A percentile compares a stretch with the other conserved stretches of the same genome.
Evolutionary conservation across 2,797 vertebrate genomes (phyloP).

Genomic region (Sebastes trivittatus): DNA sequence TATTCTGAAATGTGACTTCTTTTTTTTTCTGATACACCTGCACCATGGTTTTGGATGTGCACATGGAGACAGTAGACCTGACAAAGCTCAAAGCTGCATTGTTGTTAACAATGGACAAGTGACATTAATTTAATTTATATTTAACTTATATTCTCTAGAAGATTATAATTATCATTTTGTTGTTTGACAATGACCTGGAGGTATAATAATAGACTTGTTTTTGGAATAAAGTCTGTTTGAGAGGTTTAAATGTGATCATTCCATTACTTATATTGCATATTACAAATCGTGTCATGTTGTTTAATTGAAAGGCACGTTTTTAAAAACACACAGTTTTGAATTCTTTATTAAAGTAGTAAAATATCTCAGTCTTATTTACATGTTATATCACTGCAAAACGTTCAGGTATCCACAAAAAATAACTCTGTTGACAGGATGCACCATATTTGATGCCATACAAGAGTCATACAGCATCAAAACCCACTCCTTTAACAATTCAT

Average conservation of each 20-base stretch:
- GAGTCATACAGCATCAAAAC: background rate
- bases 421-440: background rate
- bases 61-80: background rate
- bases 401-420: background rate
- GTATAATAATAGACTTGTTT: conserved; percentile 46
- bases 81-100: conserved; percentile 50
- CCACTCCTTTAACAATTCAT: background rate
- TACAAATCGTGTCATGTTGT: background rate
- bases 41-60: conserved; percentile 19
- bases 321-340: background rate
- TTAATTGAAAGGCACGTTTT: background rate
- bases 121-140: conserved; percentile 61
- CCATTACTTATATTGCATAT: background rate
- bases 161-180: conserved; percentile 37
- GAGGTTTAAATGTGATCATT: conserved; percentile 16
- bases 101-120: conserved; percentile 38
- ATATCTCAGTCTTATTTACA: conserved; percentile 46
- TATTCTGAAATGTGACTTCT: conserved; percentile 43
- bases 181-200: conserved; percentile 48
- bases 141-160: conserved; percentile 57
- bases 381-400: background rate
- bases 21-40: background rate
- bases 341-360: conserved; percentile 78
- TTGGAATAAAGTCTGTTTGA: conserved; percentile 72
- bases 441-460: background rate